phyloP scores from a whole-genome alignment of 2,113 vertebrate species.

The Alethe castanea region DNA sequence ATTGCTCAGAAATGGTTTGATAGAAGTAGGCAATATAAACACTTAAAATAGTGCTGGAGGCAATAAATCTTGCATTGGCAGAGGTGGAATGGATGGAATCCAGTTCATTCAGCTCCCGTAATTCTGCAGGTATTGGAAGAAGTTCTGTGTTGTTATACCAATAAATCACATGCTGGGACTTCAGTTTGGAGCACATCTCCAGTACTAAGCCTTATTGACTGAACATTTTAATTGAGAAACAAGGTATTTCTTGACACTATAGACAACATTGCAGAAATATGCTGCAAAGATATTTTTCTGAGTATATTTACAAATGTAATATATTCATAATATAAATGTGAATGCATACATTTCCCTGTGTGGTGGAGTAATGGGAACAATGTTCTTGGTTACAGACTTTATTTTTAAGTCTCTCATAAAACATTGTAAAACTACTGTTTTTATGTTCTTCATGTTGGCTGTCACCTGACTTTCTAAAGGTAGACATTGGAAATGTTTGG shows the following conservation, averaged over 20 bases:
- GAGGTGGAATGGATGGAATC: conserved; percentile 10
- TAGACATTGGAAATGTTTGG: not conserved
- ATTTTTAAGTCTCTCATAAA: not conserved
- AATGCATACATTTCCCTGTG: not conserved
- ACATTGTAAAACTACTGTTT: not conserved
- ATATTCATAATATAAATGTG: not conserved
- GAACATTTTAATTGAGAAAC: not conserved
- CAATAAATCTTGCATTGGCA: not conserved
- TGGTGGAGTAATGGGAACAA: not conserved
- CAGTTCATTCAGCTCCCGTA: not conserved
- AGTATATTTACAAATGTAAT: not conserved
- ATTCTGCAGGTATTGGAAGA: not conserved
- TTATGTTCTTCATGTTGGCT: not conserved
- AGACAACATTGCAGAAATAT: not conserved
- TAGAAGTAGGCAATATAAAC: not conserved
- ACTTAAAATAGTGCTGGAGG: not conserved
- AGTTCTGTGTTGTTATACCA: not conserved
- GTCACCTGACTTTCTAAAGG: not conserved
- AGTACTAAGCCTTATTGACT: not conserved
- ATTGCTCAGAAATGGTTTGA: not conserved
- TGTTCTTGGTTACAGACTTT: not conserved
- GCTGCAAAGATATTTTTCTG: not conserved
- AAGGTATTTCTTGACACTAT: not conserved
- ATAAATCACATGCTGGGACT: not conserved
- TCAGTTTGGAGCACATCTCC: not conserved